Evolutionary conservation across 2,888 invertebrate genomes (phyloP).

Genomic region (Bhutanitis thaidina): DNA sequence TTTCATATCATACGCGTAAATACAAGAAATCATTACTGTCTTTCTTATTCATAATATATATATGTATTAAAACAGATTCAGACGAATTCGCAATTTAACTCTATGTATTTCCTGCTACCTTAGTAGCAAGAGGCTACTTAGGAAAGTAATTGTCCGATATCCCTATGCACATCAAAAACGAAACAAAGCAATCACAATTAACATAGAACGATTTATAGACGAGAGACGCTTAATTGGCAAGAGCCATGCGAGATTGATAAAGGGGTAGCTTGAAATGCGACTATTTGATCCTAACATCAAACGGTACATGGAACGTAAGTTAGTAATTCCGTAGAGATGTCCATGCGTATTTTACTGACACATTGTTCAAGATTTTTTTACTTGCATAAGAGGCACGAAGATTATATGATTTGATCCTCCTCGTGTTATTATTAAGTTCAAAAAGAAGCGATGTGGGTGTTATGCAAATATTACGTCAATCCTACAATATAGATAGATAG

Average conservation of each 20-base stretch:
- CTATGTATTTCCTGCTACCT: not conserved
- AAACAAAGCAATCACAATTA: slow-evolving; percentile 6
- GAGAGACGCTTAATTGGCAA: slow-evolving; percentile 7
- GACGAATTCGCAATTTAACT: not conserved
- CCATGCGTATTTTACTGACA: not conserved
- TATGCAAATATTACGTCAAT: no score
- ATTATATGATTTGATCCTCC: no score
- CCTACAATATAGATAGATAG: no score
- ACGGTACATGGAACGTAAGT: not conserved
- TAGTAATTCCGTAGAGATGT: not conserved
- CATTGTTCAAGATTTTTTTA: no score
- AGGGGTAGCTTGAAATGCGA: not conserved
- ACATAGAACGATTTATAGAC: slow-evolving; percentile 12
- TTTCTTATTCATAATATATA: no score
- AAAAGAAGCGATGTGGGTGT: no score
- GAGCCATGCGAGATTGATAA: slow-evolving; percentile 13
- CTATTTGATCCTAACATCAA: not conserved
- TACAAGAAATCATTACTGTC: no score
- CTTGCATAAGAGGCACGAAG: no score
- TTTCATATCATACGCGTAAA: no score
- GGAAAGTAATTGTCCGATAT: slow-evolving; percentile 6
- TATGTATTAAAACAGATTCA: no score
- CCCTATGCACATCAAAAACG: not conserved
- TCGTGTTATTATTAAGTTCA: no score
- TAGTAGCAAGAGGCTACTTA: not conserved